Conservation (phyloP, 2,113 vertebrate species). For the Haplochromis burtoni region DNA sequence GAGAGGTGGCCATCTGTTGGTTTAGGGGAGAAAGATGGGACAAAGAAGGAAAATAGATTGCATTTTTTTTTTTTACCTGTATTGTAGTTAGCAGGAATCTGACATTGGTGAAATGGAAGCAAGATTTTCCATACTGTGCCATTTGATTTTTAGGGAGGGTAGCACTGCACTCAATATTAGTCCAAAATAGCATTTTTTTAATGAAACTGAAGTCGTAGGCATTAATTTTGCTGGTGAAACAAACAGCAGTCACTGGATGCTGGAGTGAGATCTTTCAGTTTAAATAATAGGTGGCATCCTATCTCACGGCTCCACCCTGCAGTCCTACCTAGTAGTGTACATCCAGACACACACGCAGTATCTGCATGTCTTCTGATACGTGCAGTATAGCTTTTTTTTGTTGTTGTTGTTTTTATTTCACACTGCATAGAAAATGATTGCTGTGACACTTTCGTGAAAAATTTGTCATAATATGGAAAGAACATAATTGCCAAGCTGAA, state of each 20-base stretch:
- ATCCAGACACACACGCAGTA: not conserved
- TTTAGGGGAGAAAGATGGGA: not conserved
- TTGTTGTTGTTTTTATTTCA: not conserved
- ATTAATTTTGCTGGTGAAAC: not conserved
- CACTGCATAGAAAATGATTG: conserved; percentile 28
- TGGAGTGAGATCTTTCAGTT: conserved; percentile 14
- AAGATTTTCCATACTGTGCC: not conserved
- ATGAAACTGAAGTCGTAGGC: not conserved
- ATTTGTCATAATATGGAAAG: conserved; percentile 38
- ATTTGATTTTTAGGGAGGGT: not conserved
- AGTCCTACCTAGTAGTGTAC: not conserved
- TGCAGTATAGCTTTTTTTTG: conserved; percentile 4
- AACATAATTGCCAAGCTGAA: conserved; percentile 35
- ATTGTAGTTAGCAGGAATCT: not conserved
- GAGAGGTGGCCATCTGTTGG: not conserved
- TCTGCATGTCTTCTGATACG: conserved; percentile 4
- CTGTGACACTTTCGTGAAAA: conserved; percentile 38
- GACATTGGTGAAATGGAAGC: not conserved
- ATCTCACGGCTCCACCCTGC: not conserved
- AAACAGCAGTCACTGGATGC: not conserved
- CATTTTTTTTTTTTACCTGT: not conserved
- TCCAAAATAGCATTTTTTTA: not conserved
- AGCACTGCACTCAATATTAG: not conserved
- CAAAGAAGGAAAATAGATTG: not conserved
- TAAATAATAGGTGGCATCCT: not conserved